Percentiles rank a stretch among this genome's conserved stretches.
Evolutionary conservation across 2,888 invertebrate species (phyloP).

Genomic region (Lumbricus terrestris): DNA sequence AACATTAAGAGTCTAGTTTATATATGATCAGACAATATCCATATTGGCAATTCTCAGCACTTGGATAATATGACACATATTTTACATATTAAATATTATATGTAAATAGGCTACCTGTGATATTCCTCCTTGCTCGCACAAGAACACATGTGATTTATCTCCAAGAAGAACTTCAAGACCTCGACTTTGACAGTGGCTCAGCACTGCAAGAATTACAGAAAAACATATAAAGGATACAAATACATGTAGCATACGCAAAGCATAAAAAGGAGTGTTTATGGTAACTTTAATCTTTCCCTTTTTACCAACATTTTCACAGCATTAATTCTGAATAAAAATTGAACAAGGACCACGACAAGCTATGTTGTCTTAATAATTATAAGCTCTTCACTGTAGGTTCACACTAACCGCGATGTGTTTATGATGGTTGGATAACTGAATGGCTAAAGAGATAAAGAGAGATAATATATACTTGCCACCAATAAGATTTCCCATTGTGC

Average conservation of each 20-base stretch:
- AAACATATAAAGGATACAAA: background rate
- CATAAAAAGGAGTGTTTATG: no score
- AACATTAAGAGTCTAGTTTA: no score
- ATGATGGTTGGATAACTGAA: background rate
- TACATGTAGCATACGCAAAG: no score
- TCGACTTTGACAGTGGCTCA: slow-evolving; percentile 83
- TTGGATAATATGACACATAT: no score
- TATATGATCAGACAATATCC: no score
- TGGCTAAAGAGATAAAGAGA: background rate
- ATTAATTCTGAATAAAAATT: no score
- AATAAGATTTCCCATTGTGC: slow-evolving; percentile 92
- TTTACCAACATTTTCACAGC: no score
- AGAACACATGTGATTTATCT: slow-evolving; percentile 76
- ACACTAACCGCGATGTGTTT: no score
- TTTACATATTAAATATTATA: no score
- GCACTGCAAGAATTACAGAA: slow-evolving; percentile 65
- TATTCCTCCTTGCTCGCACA: slow-evolving; percentile 83
- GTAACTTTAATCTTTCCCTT: background rate
- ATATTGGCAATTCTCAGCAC: no score
- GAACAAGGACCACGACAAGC: background rate
- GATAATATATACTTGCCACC: slow-evolving; percentile 66
- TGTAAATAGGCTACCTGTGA: slow-evolving; percentile 63
- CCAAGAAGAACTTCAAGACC: slow-evolving; percentile 86
- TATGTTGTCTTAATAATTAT: no score
- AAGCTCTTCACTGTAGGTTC: background rate